Conservation (phyloP, 2,113 vertebrate genomes). For the Eolophus roseicapilla region DNA sequence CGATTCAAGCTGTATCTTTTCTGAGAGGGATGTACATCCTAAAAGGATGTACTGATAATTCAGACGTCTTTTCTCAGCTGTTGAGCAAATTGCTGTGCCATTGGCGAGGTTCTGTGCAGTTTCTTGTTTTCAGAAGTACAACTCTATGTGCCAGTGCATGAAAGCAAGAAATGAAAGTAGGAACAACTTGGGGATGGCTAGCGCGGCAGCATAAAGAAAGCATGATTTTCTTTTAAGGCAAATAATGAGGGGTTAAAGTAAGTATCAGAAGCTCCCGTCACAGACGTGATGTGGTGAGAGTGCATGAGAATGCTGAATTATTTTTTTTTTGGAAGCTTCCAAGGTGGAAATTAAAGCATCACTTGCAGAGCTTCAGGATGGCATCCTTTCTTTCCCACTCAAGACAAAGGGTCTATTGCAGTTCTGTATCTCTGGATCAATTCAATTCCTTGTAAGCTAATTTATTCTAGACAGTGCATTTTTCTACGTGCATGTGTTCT, state of each 20-base stretch:
- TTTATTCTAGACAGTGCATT: not conserved
- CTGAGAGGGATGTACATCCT: not conserved
- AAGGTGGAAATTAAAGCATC: not conserved
- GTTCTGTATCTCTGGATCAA: not conserved
- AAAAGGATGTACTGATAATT: not conserved
- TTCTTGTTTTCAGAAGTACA: not conserved
- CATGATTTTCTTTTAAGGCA: not conserved
- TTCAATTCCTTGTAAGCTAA: conserved; percentile 8
- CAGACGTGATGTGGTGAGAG: not conserved
- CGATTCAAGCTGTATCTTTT: not conserved
- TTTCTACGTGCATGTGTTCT: not conserved
- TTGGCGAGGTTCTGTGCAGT: not conserved
- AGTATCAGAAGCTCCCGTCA: not conserved
- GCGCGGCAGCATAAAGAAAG: not conserved
- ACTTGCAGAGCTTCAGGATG: not conserved
- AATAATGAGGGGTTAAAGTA: not conserved
- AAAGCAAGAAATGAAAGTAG: not conserved
- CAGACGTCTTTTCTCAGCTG: not conserved
- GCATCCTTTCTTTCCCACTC: not conserved
- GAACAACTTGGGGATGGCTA: not conserved
- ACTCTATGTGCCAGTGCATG: not conserved
- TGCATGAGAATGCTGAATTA: not conserved
- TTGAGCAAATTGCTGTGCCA: not conserved
- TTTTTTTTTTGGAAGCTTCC: not conserved
- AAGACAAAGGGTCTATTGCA: not conserved